Evolutionary conservation across 2,888 invertebrate species (phyloP).

Genomic region (Alviniconcha strummeri): DNA sequence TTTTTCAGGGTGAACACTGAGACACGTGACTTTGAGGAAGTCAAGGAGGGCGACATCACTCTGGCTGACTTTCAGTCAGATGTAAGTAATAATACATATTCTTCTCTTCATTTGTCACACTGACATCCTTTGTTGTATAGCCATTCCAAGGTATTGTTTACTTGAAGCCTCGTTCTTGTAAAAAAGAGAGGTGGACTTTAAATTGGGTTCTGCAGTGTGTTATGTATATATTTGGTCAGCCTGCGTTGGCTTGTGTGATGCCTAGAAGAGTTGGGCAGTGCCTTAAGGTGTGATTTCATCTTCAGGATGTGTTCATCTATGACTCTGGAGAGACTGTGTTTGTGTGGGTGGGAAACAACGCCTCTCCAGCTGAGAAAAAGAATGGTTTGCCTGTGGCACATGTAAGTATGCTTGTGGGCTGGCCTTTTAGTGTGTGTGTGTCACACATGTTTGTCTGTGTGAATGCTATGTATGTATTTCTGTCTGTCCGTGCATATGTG

Average conservation of each 20-base stretch:
- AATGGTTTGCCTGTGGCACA: constrained; percentile 64
- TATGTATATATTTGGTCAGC: no score
- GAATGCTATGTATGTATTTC: not conserved
- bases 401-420: constrained; percentile 51
- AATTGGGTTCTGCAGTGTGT: no score
- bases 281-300: no score
- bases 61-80: constrained; percentile 45
- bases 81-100: constrained; percentile 44
- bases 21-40: constrained; percentile 42
- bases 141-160: no score
- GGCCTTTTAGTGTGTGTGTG: constrained; percentile 22
- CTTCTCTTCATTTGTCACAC: no score
- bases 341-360: constrained; percentile 63
- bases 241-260: no score
- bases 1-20: constrained; percentile 40
- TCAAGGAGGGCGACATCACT: constrained; percentile 46
- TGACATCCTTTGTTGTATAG: no score
- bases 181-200: no score
- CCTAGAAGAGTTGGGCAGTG: no score
- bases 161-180: no score
- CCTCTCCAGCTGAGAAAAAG: constrained; percentile 58
- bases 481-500: not conserved
- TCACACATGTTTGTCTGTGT: constrained; percentile 57
- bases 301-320: constrained; percentile 65
- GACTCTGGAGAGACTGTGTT: constrained; percentile 57